These are phyloP conservation scores for Sylvietta virens DNA, from an alignment of 2,113 vertebrate species.

Conservation along the genomic window DNA sequence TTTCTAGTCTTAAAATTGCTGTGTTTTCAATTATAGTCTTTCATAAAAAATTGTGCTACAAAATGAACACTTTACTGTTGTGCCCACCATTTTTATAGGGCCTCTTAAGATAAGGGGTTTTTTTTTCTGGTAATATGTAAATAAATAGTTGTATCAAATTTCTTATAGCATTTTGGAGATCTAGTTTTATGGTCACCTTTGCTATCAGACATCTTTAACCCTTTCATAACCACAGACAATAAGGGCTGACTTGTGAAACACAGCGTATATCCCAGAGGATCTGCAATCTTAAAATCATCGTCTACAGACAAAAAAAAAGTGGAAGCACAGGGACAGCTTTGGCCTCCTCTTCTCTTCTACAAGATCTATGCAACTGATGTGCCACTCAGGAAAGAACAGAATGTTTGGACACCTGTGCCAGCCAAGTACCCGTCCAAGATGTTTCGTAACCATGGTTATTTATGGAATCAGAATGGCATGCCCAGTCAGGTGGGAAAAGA, in stretches of 20 bases:
- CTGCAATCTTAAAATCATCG: background rate
- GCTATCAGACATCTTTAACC: background rate
- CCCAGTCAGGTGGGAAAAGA: conserved; percentile 59
- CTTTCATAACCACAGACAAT: background rate
- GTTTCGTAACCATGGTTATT: background rate
- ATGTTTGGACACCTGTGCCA: conserved; percentile 53
- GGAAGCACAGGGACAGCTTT: background rate
- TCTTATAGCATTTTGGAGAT: background rate
- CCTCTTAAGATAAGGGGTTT: background rate
- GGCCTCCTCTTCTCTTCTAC: background rate
- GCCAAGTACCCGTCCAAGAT: background rate
- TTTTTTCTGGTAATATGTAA: background rate
- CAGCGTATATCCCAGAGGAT: background rate
- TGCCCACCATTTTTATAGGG: background rate
- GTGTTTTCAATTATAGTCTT: background rate
- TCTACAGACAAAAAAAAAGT: background rate
- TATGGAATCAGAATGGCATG: conserved; percentile 35
- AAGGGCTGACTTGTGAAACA: background rate
- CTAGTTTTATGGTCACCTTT: background rate
- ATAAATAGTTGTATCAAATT: background rate
- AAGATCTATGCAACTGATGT: conserved; percentile 8
- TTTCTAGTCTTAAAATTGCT: background rate
- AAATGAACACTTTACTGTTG: background rate
- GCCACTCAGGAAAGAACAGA: background rate
- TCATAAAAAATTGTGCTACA: background rate